Evolutionary conservation across 92 coral and sea anemone species (phyloP), one percentile per base, ranked within the genome.

Genomic region (Muricea muricata): DNA sequence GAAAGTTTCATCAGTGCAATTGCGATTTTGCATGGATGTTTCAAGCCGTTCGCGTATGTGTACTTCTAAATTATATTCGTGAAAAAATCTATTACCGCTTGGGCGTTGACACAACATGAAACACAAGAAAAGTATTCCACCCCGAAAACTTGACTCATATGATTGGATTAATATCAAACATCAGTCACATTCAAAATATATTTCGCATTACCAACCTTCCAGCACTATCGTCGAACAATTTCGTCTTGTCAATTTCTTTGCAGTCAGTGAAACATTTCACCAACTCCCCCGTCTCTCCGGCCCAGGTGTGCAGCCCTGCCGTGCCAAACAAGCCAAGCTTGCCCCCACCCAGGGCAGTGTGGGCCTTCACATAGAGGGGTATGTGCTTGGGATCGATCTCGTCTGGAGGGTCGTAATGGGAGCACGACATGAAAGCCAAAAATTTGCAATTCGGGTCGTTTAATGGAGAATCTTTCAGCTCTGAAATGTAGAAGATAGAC

Each of bases 301-400:
- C 97, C 98, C 98, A 96, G 10, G 96, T 96, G 88, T 96, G 98
- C 24, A 96, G 90, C 29, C 97, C 94, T 15, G 94, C 98, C 18
- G 97, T 96, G 21, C 98, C 98, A 88, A 96, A 93, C 74, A 96
- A 89, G 5, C 97, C 98, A 58, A 96, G 81, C 26, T 87, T 84
- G 8, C 99, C 97, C 35, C 99, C 99, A 20, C 99, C 99, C 0
- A 96, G 88, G 0, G 99, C 99, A 26, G 99, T 96, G 81, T 96
- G 99, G 9, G 93, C 99, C 87, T 88, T 96, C 65, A 96, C 93
- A 74, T 96, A 96, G 81, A 79, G 70, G 4, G 84, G 76, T 11
- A 91, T 78, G 84, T 88, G 79, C 80, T 78, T 92, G 33, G 82
- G 93, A 48, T 88, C 39, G 74, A 96, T 90, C 81, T 90, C 89